Evolutionary conservation across 2,888 invertebrate species (phyloP), one percentile per base, ranked within the genome.

Genomic region (Tenthredo amoena): DNA sequence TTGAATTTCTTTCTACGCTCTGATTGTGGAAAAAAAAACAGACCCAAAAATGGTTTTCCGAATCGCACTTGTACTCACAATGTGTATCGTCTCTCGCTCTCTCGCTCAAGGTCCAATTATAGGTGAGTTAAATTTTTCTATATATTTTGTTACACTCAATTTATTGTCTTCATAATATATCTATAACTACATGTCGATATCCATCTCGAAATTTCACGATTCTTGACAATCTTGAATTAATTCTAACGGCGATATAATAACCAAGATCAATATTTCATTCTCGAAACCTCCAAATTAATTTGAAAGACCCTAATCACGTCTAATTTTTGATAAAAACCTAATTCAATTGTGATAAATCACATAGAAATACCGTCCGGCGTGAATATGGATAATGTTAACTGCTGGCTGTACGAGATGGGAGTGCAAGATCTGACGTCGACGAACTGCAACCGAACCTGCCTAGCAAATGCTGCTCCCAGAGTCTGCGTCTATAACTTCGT

Each of bases 401-500:
- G 81, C 12, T 81, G 81, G 81, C 37, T 81, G 37, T 58, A 58
- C 62, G 21, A 15, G 3, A 18, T 40, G 40, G 81, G 81, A 12
- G 40, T 43, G 37, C 62, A 81, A 26, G 62, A 81, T 40, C 50
- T 81, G n/a, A 62, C 31, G 10, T 81, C 81, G 62, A 81, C 81
- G 3, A 62, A 81, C n/a, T 81, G 81, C 62, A 81, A 40, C 40
- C 81, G 81, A 26, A 58, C 58, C 18, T 81, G 81, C 40, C 5
- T 10, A 62, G 26, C 82, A 6, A 85, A 83, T 26, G 89, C 88
- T 6, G 85, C 86, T 1, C 87, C 88, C 3, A 90, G 89, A 86
- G 87, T 91, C 18, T 95, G 95, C 88, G 92, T 93, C 87, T 94
- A 94, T 87, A 87, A 93, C 79, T 94, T 94, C 87, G 90, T 90